Conservation (phyloP, 2,113 vertebrate species). For the Corythoichthys intestinalis region DNA sequence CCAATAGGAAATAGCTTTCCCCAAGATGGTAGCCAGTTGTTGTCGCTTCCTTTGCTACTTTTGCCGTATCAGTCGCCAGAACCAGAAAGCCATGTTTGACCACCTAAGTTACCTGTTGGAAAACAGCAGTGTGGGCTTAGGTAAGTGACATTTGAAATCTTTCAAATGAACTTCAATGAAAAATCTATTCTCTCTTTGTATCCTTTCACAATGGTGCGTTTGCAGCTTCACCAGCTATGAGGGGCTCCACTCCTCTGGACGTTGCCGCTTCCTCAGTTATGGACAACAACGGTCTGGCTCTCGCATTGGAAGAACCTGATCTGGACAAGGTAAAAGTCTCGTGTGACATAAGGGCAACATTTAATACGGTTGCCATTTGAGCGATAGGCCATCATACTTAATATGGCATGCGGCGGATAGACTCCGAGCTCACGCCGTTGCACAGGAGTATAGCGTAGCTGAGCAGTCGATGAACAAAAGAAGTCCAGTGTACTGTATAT, state of each 20-base stretch:
- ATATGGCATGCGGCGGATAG: no score
- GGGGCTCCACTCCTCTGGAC: constrained; percentile 93
- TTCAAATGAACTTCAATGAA: no score
- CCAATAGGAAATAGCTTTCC: constrained; percentile 87
- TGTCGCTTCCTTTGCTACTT: constrained; percentile 98
- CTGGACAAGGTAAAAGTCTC: constrained; percentile 84
- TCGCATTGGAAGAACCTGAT: constrained; percentile 92
- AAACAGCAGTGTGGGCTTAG: constrained; percentile 95
- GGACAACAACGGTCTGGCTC: constrained; percentile 96
- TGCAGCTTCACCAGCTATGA: constrained; percentile 93
- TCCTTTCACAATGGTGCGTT: constrained; percentile 7
- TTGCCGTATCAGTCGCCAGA: constrained; percentile 96
- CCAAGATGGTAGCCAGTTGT: constrained; percentile 98
- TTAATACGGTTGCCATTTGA: neutral
- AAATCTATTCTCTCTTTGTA: neutral
- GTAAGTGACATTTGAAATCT: constrained; percentile 62
- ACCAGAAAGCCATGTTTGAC: constrained; percentile 99
- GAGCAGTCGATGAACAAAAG: no score
- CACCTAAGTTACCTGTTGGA: constrained; percentile 96
- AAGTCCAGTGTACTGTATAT: no score
- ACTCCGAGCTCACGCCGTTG: no score
- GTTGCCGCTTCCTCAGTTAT: constrained; percentile 97
- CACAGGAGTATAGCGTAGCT: no score
- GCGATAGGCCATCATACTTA: no score
- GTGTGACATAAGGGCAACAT: neutral